A percentile compares a stretch with the other conserved stretches of the same genome.
Evolutionary conservation across 2,113 vertebrate genomes (phyloP).

Genomic region (Ranitomeya imitator): DNA sequence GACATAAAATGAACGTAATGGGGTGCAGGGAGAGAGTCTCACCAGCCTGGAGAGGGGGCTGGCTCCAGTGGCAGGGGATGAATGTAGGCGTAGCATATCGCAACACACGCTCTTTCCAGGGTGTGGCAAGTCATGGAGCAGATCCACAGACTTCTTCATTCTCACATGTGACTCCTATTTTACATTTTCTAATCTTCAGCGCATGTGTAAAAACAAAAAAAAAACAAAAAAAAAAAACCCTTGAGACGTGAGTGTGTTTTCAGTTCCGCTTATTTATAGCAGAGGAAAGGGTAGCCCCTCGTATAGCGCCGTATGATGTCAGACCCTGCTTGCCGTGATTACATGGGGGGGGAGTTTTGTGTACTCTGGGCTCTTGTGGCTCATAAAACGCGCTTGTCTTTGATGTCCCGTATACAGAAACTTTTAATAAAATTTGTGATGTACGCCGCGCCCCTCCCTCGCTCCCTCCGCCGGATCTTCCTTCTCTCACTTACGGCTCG

Average conservation of each 20-base stretch:
- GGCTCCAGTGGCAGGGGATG: neutral
- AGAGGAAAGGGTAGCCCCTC: neutral
- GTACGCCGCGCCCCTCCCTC: neutral
- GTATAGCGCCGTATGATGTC: neutral
- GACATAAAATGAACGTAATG: neutral
- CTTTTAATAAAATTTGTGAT: constrained; percentile 3
- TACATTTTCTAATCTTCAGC: neutral
- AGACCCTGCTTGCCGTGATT: neutral
- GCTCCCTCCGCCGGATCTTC: neutral
- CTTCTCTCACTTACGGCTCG: neutral
- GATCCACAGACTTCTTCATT: neutral
- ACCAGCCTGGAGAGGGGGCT: neutral
- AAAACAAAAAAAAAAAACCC: too few relatives aligned
- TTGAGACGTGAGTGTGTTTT: constrained; percentile 5
- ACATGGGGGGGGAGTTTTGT: neutral
- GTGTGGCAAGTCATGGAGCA: constrained; percentile 2
- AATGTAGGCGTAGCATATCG: neutral
- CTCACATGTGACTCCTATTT: neutral
- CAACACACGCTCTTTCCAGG: constrained; percentile 16
- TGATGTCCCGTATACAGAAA: constrained; percentile 18
- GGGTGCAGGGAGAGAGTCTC: neutral
- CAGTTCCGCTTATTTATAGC: constrained; percentile 28
- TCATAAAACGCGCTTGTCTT: neutral
- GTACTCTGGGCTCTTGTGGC: neutral
- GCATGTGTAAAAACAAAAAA: neutral